Evolutionary conservation across 2,797 vertebrate genomes (phyloP), one percentile per base, ranked within the genome.

Genomic region (Myotis findleyi): DNA sequence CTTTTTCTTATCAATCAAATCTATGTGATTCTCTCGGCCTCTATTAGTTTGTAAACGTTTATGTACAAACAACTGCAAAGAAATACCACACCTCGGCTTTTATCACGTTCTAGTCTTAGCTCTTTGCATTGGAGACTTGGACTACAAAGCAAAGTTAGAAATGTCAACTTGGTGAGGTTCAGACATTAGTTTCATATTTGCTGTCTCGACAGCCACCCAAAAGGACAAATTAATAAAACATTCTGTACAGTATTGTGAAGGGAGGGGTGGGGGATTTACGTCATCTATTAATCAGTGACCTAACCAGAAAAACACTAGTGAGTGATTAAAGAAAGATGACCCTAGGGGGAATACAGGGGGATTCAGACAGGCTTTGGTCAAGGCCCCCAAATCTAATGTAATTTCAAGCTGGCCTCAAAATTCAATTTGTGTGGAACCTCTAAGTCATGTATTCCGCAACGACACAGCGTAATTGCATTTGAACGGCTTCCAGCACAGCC

Each of bases 351-450:
- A 77, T 55, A 9, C 93, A 64, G 44, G 87, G 87, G 86, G 79
- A 96, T 97, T 96, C 91, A 95, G 85, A 68, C 83, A 47, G 92
- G 84, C 94, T 97, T 96, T 94, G 73, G 95, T 93, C 94, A 96
- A 97, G 96, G 94, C 92, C 93, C 89, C 93, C 92, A 97, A 30
- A 97, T 95, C 96, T 96, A 97, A 98, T 96, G 97, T 83, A 95
- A 97, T 97, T 97, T 97, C 95, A 97, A 95, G 94, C 97, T 91
- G 96, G 95, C 95, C 94, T 97, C 97, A 96, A 96, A 93, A 96
- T 96, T 96, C 96, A 96, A 97, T 97, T 97, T 95, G 94, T 82
- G 83, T 95, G 95, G 96, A 93, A 91, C 95, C 96, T 97, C 94
- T 90, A 95, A 96, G 95, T 96, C 96, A 96, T 97, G 87, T 92